Conservation (phyloP, 2,888 invertebrate species). For the Machimus rusticus region DNA sequence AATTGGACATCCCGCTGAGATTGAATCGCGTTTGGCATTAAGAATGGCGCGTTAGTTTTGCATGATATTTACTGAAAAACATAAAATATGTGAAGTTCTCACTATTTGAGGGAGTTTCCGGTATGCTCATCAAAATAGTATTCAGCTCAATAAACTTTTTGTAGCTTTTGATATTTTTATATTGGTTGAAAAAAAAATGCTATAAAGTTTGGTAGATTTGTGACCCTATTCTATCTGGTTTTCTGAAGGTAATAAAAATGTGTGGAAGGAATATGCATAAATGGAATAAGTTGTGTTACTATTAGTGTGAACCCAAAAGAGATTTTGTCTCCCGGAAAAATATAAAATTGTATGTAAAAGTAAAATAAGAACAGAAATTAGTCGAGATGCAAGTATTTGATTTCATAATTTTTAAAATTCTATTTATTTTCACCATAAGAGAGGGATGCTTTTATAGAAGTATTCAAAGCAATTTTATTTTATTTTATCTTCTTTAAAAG, state of each 20-base stretch:
- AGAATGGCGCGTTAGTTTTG: neutral
- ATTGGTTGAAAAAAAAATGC: neutral
- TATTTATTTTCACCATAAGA: too few species aligned
- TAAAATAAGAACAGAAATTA: too few species aligned
- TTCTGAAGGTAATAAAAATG: neutral
- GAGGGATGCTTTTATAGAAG: too few species aligned
- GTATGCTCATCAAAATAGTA: neutral
- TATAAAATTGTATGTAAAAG: too few species aligned
- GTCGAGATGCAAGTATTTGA: too few species aligned
- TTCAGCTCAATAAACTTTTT: neutral
- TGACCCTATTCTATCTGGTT: neutral
- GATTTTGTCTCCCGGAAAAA: neutral
- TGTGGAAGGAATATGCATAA: neutral
- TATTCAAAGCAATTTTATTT: too few species aligned
- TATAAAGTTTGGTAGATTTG: neutral
- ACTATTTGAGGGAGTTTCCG: neutral
- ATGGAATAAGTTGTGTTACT: neutral
- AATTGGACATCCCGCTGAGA: neutral
- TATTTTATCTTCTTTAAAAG: too few species aligned
- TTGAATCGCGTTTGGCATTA: neutral
- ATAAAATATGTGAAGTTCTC: neutral
- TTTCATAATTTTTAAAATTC: too few species aligned
- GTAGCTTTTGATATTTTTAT: neutral
- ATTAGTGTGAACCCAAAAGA: neutral
- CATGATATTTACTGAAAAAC: neutral